Conservation (phyloP, 2,888 invertebrate genomes). For the Macrophya annulata region DNA sequence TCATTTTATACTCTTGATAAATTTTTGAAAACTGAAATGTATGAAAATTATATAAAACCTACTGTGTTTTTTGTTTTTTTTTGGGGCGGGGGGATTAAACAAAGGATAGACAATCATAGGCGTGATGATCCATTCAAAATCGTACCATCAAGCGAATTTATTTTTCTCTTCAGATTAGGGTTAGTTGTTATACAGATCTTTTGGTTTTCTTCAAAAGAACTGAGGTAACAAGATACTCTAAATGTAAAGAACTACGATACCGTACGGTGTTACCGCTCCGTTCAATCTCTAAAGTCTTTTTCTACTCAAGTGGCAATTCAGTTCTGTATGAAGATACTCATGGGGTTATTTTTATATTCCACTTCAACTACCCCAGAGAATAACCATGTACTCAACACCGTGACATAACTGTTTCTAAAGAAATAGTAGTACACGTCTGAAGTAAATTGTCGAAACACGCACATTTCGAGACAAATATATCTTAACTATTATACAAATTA, state of each 20-base stretch:
- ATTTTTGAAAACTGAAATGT: neutral
- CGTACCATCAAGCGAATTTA: neutral
- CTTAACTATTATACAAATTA: neutral
- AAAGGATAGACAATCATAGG: neutral
- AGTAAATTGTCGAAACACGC: neutral
- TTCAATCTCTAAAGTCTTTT: neutral
- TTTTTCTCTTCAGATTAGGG: constrained; percentile 5
- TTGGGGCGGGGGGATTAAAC: neutral
- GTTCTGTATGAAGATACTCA: neutral
- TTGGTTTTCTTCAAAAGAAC: neutral
- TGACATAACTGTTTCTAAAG: neutral
- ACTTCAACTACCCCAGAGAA: neutral
- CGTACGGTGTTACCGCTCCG: neutral
- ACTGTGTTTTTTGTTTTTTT: neutral
- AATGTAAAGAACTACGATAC: constrained; percentile 28
- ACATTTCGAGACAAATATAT: too few species aligned
- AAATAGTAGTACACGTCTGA: neutral
- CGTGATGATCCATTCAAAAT: neutral
- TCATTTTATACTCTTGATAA: too few species aligned
- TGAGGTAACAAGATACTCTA: constrained; percentile 35
- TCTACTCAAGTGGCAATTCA: constrained; percentile 14
- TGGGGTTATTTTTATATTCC: constrained; percentile 1
- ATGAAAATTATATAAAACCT: neutral
- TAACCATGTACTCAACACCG: neutral
- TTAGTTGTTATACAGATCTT: neutral